A percentile compares a stretch with the other conserved stretches of the same genome.
Evolutionary conservation across 1,140 invertebrate genomes (phyloP).

Genomic region (Aphis craccivora): DNA sequence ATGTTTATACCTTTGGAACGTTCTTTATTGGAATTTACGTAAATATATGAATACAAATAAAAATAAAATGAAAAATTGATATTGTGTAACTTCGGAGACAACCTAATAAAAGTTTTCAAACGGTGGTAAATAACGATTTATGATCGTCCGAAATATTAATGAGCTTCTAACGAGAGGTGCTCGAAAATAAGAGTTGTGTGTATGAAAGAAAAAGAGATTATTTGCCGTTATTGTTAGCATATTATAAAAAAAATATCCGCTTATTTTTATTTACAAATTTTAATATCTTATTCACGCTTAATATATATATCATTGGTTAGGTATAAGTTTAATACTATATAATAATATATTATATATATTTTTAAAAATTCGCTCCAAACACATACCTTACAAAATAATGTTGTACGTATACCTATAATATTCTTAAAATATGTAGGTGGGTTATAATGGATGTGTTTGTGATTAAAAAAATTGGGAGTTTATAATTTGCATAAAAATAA

Average conservation of each 20-base stretch:
- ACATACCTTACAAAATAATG: not conserved
- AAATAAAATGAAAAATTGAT: not conserved
- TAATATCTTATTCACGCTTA: not conserved
- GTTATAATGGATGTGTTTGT: not conserved
- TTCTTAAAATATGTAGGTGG: not conserved
- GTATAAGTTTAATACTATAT: not conserved
- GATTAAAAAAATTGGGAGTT: not conserved
- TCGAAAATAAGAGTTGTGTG: not conserved
- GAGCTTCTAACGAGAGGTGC: conserved; percentile 39
- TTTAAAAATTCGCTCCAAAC: not conserved
- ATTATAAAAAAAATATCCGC: not conserved
- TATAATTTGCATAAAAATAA: too few species aligned
- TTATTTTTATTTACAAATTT: not conserved
- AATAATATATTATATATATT: not conserved
- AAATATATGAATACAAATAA: not conserved
- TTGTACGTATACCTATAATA: not conserved
- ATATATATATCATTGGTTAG: not conserved
- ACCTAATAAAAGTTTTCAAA: conserved; percentile 43
- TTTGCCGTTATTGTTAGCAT: not conserved
- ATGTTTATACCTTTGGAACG: not conserved
- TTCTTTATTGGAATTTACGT: conserved; percentile 40
- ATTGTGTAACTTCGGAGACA: conserved; percentile 31
- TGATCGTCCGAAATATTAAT: conserved; percentile 42
- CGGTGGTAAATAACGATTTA: conserved; percentile 44
- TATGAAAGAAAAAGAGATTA: not conserved